These are phyloP conservation scores for Pachyseris speciosa DNA, from an alignment of 64 coral and sea anemone species.

Conservation along the genomic window DNA sequence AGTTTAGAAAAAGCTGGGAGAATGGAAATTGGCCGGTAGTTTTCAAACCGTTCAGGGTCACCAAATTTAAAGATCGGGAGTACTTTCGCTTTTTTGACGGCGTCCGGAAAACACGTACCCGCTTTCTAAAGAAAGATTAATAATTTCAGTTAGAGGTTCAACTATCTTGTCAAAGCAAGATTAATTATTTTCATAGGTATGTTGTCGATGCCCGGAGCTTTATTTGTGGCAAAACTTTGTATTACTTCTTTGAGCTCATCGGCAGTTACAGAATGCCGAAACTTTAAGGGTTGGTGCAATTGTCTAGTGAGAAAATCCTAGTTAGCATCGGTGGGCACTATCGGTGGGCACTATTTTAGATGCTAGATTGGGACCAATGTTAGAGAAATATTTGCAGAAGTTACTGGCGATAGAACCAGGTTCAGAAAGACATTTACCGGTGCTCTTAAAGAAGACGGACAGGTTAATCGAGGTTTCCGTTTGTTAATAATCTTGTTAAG, in stretches of 20 bases:
- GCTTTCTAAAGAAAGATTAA: no score
- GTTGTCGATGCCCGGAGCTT: constrained; percentile 20
- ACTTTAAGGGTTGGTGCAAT: not conserved
- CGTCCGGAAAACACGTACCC: not conserved
- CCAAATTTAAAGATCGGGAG: not conserved
- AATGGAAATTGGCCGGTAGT: not conserved
- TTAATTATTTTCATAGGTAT: constrained; percentile 36
- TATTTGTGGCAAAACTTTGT: not conserved
- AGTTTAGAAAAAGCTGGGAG: not conserved
- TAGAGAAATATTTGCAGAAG: constrained; percentile 57
- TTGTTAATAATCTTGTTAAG: constrained; percentile 64
- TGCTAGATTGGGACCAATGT: constrained; percentile 55
- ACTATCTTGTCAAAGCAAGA: not conserved
- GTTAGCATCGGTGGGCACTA: not conserved
- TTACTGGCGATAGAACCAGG: constrained; percentile 40
- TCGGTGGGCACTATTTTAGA: not conserved
- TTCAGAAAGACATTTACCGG: constrained; percentile 5
- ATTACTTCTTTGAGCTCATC: constrained; percentile 17
- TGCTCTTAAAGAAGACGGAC: constrained; percentile 16
- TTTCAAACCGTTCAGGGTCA: not conserved
- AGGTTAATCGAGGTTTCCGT: not conserved
- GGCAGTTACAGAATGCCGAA: not conserved
- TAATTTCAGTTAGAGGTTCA: not conserved
- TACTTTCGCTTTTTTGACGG: not conserved
- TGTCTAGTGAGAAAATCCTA: not conserved